phyloP scores from a whole-genome alignment of 2,797 vertebrate genomes.

The Cyprinodon diabolis region DNA sequence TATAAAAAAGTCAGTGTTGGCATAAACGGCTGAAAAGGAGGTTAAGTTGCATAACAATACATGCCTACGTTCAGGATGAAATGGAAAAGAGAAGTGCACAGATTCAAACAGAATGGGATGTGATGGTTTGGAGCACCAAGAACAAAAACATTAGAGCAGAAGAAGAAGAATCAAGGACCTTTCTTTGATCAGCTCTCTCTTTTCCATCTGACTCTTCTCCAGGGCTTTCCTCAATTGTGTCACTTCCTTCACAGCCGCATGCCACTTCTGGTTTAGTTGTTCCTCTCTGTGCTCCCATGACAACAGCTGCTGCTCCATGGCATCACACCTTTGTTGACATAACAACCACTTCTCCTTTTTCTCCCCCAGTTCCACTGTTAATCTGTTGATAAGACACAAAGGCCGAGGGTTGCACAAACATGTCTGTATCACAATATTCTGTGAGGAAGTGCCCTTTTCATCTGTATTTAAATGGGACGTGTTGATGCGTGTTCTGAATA shows the following conservation, averaged over 20 bases:
- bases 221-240: constrained; percentile 74
- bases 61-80: background rate
- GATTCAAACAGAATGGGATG: background rate
- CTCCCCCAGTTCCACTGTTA: constrained; percentile 84
- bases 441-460: constrained; percentile 25
- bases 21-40: background rate
- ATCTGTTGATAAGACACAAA: constrained; percentile 70
- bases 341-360: constrained; percentile 83
- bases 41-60: background rate
- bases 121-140: background rate
- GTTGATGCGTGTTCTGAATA: constrained; percentile 21
- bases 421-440: background rate
- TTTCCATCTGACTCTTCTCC: constrained; percentile 78
- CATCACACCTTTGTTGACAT: constrained; percentile 83
- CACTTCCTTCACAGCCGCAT: constrained; percentile 79
- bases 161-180: constrained; percentile 67
- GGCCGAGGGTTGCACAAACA: constrained; percentile 18
- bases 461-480: constrained; percentile 3
- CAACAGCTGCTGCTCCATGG: constrained; percentile 83
- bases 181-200: constrained; percentile 77
- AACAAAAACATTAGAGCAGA: background rate
- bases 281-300: constrained; percentile 82
- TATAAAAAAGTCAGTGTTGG: background rate
- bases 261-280: constrained; percentile 75
- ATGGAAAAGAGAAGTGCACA: background rate